Evolutionary conservation across 2,888 invertebrate genomes (phyloP).

Genomic region (Oligia fasciuncula): DNA sequence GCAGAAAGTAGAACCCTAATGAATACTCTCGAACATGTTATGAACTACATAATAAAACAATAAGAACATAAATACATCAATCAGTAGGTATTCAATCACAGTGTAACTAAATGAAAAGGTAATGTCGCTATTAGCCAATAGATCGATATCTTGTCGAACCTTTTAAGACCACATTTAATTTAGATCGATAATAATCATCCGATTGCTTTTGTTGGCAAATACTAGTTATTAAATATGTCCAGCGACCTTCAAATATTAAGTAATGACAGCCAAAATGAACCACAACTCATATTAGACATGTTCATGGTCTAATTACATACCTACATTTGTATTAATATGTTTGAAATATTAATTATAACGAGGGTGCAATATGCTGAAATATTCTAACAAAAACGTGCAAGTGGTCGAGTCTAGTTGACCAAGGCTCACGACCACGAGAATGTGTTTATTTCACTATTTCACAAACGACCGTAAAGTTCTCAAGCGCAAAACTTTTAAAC

Average conservation of each 20-base stretch:
- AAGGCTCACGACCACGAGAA: conserved; percentile 39
- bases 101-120: conserved; percentile 53
- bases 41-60: conserved; percentile 9
- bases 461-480: conserved; percentile 39
- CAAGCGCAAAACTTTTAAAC: conserved; percentile 26
- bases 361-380: conserved; percentile 51
- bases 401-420: conserved; percentile 34
- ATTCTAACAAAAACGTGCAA: conserved; percentile 42
- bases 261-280: conserved; percentile 56
- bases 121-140: conserved; percentile 69
- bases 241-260: conserved; percentile 66
- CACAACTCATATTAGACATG: conserved; percentile 58
- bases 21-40: not conserved
- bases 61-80: conserved; percentile 36
- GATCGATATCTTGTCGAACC: conserved; percentile 76
- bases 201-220: conserved; percentile 70
- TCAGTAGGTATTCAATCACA: conserved; percentile 24
- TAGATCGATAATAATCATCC: conserved; percentile 74
- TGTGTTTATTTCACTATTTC: conserved; percentile 50
- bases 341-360: conserved; percentile 54
- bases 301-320: conserved; percentile 66
- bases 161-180: conserved; percentile 74
- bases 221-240: conserved; percentile 67
- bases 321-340: conserved; percentile 51
- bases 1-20: not conserved